Percentiles rank a stretch among this genome's conserved stretches.
phyloP scores from a whole-genome alignment of 2,888 invertebrate genomes.

The Encarsia formosa region DNA sequence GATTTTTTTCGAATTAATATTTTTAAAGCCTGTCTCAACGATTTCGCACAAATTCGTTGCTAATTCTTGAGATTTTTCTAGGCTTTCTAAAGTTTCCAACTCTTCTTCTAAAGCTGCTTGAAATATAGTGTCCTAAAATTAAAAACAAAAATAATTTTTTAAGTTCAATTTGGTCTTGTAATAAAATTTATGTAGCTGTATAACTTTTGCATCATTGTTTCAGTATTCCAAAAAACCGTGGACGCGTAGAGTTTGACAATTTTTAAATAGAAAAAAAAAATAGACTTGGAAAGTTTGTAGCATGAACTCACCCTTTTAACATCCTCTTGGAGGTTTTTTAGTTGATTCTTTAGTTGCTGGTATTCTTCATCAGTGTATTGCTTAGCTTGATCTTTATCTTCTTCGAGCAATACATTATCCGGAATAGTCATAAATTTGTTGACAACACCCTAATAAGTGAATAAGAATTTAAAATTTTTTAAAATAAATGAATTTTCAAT shows the following conservation, averaged over 20 bases:
- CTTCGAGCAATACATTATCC: slow-evolving; percentile 30
- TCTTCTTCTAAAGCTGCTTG: slow-evolving; percentile 37
- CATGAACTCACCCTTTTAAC: slow-evolving; percentile 30
- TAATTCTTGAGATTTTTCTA: slow-evolving; percentile 25
- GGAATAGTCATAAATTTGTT: slow-evolving; percentile 30
- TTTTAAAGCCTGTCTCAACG: slow-evolving; percentile 8
- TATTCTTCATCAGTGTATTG: slow-evolving; percentile 30
- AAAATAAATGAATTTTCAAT: background rate
- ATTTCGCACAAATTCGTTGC: slow-evolving; percentile 25
- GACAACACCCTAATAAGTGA: slow-evolving; percentile 25
- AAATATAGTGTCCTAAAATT: slow-evolving; percentile 36
- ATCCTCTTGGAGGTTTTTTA: slow-evolving; percentile 27
- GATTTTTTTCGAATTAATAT: slow-evolving; percentile 13
- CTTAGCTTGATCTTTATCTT: slow-evolving; percentile 29
- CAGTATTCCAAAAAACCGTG: background rate
- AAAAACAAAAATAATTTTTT: too few species aligned
- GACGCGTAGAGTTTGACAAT: too few species aligned
- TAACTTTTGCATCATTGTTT: background rate
- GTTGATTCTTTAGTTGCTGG: slow-evolving; percentile 16
- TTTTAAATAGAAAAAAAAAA: too few species aligned
- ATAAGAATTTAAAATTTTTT: background rate
- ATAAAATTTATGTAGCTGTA: background rate
- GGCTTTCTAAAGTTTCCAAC: slow-evolving; percentile 29
- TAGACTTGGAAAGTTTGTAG: too few species aligned
- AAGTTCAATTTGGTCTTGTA: background rate